These are phyloP conservation scores for Colostygia pectinataria DNA, from an alignment of 2,888 invertebrate genomes.

Conservation along the genomic window DNA sequence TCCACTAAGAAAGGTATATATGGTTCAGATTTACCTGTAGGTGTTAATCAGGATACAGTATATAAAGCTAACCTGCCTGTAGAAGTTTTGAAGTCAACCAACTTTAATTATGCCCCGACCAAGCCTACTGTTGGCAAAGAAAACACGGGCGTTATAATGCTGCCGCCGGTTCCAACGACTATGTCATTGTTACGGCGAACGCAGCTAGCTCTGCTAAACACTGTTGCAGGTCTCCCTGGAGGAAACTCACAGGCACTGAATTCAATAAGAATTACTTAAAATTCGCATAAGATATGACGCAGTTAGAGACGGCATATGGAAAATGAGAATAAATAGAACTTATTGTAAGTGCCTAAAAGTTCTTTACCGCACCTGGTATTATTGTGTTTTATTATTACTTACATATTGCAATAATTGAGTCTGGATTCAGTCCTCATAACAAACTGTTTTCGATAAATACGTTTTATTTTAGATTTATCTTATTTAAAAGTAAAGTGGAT, in stretches of 20 bases:
- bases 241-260: constrained; percentile 1
- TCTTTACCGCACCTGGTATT: too few relatives aligned
- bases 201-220: constrained; percentile 13
- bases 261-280: not conserved
- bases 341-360: too few relatives aligned
- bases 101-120: not conserved
- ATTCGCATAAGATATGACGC: too few relatives aligned
- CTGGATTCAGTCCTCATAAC: too few relatives aligned
- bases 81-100: not conserved
- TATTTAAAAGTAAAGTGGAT: not conserved
- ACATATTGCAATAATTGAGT: too few relatives aligned
- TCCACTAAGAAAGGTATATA: not conserved
- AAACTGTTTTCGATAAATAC: too few relatives aligned
- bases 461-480: too few relatives aligned
- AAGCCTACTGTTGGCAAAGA: not conserved
- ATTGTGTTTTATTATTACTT: too few relatives aligned
- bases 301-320: too few relatives aligned
- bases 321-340: too few relatives aligned
- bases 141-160: not conserved
- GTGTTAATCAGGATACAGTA: too few relatives aligned
- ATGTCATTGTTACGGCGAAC: not conserved
- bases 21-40: not conserved
- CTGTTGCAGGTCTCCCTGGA: constrained; percentile 14
- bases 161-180: constrained; percentile 12
- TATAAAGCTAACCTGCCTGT: not conserved